phyloP scores from a whole-genome alignment of 2,113 vertebrate genomes.

The Psittacus erithacus region DNA sequence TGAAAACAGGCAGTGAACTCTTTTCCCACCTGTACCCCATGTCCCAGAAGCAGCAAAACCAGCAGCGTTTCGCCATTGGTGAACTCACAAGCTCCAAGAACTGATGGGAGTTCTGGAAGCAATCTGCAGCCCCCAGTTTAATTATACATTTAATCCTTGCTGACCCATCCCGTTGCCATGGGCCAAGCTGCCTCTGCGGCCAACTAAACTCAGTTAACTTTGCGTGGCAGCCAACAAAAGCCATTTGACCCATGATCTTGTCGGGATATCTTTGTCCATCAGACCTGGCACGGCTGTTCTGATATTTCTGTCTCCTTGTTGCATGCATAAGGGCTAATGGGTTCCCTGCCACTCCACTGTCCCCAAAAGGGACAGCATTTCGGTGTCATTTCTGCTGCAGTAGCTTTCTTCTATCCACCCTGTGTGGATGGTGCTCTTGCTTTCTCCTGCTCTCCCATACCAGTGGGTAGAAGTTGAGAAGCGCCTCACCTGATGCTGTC shows the following conservation, averaged over 20 bases:
- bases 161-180: not conserved
- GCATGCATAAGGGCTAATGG: not conserved
- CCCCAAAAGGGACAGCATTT: not conserved
- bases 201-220: not conserved
- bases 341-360: not conserved
- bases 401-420: not conserved
- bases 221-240: constrained; percentile 2
- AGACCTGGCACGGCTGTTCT: not conserved
- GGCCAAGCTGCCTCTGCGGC: not conserved
- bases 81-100: not conserved
- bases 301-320: not conserved
- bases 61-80: not conserved
- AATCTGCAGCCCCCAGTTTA: constrained; percentile 12
- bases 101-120: constrained; percentile 34
- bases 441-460: not conserved
- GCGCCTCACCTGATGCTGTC: not conserved
- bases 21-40: not conserved
- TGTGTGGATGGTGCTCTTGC: not conserved
- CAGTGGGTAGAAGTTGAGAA: not conserved
- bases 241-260: not conserved
- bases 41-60: not conserved
- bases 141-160: not conserved
- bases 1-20: not conserved
- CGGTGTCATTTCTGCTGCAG: not conserved
- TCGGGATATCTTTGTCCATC: not conserved